These are phyloP conservation scores for Scaptomyza graminum DNA, from an alignment of 1,140 invertebrate species.

Conservation along the genomic window DNA sequence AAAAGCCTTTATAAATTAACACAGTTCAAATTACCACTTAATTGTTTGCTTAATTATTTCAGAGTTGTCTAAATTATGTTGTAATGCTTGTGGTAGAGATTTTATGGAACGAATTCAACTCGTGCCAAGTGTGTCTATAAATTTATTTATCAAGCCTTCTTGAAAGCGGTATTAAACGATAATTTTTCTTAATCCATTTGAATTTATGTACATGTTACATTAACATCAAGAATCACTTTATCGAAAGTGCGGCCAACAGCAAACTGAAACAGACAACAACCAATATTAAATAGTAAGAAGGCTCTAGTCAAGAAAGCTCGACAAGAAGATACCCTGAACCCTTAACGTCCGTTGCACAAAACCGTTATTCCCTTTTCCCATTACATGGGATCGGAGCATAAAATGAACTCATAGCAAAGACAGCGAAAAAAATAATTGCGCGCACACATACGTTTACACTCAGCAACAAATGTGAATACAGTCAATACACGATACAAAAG, in stretches of 20 bases:
- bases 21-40: too few relatives aligned
- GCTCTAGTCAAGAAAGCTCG: too few relatives aligned
- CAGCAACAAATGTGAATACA: conserved; percentile 61
- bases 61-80: background rate
- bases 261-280: conserved; percentile 20
- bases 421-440: conserved; percentile 40
- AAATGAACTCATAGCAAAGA: conserved; percentile 1
- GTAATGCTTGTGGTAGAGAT: background rate
- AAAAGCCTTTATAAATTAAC: too few relatives aligned
- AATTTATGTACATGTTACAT: conserved; percentile 58
- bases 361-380: too few relatives aligned
- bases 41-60: background rate
- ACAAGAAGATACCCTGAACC: too few relatives aligned
- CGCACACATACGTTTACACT: conserved; percentile 19
- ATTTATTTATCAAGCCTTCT: conserved; percentile 44
- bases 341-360: too few relatives aligned
- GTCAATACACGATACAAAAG: conserved; percentile 34
- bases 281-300: conserved; percentile 1
- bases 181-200: conserved; percentile 60
- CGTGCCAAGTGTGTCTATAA: conserved; percentile 1
- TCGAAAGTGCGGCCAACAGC: conserved; percentile 27
- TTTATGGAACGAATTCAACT: too few relatives aligned
- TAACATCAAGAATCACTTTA: conserved; percentile 32
- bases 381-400: too few relatives aligned
- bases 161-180: conserved; percentile 78